Evolutionary conservation across 2,113 vertebrate genomes (phyloP), one percentile per base, ranked within the genome.

Genomic region (Ellobius talpinus): DNA sequence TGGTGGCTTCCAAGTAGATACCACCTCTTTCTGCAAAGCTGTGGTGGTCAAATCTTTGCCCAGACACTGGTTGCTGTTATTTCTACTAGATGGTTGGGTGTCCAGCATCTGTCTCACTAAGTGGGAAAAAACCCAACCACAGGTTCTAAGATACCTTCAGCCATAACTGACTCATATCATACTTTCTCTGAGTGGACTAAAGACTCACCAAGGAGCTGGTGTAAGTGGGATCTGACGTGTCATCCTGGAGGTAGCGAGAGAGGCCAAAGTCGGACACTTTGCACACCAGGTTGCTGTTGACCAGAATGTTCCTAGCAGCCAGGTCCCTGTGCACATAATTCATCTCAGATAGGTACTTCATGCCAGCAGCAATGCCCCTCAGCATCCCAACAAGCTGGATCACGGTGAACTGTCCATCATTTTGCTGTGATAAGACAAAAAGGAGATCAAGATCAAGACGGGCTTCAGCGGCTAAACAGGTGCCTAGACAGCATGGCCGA

Each of bases 311-410:
- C 87, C 99, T 99, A 31, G 99, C 99, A 10, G 99, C 99, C 97
- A 99, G 98, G 97, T 99, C 99, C 47, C 99, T 99, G 96, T 99
- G 99, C 90, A 99, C 99, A 0, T 99, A 99, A 92, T 99, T 99
- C 99, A 99, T 99, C 98, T 99, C 99, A 0, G 99, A 99, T 52
- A 99, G 99, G 98, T 99, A 99, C 98, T 99, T 99, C 99, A 99
- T 99, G 42, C 99, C 99, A 0, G 99, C 99, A 0, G 99, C 99
- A 5, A 99, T 99, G 45, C 99, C 99, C 66, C 99, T 98, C 98
- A 99, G 99, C 99, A 99, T 99, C 23, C 99, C 99, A 97, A 99
- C 99, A 98, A 99, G 97, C 98, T 99, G 99, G 99, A 99, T 99
- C 87, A 99, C 99, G 0, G 99, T 99, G 98, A 99, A 99, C 98